Evolutionary conservation across 2,113 vertebrate species (phyloP).

Genomic region (Girardinichthys multiradiatus): DNA sequence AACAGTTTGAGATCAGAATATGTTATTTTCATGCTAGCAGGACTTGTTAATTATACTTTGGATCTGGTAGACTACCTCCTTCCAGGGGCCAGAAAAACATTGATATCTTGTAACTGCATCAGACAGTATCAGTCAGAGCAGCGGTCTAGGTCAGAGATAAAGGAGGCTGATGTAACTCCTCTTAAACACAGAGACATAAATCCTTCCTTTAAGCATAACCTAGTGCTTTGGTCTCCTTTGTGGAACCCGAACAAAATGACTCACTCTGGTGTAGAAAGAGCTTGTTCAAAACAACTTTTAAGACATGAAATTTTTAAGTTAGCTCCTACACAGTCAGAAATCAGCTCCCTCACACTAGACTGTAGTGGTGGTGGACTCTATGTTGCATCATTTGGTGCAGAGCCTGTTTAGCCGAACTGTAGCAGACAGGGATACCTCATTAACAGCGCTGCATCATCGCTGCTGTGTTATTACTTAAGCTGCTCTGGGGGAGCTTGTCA

Average conservation of each 20-base stretch:
- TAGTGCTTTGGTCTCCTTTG: background rate
- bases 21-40: constrained; percentile 3
- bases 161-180: constrained; percentile 31
- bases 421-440: constrained; percentile 9
- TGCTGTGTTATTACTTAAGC: constrained; percentile 22
- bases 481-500: background rate
- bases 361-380: background rate
- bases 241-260: background rate
- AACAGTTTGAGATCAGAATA: background rate
- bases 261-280: background rate
- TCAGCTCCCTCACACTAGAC: background rate
- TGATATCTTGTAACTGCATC: constrained; percentile 10
- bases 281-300: background rate
- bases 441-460: constrained; percentile 3
- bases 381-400: constrained; percentile 48
- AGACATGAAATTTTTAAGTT: background rate
- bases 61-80: constrained; percentile 7
- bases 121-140: background rate
- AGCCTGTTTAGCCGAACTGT: constrained; percentile 3
- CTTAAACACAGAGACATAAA: background rate
- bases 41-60: constrained; percentile 10
- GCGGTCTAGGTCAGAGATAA: constrained; percentile 9
- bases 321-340: background rate
- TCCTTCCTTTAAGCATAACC: background rate
- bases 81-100: constrained; percentile 12